Percentiles rank a stretch among this genome's conserved stretches.
Evolutionary conservation across 1,140 invertebrate genomes (phyloP).

Genomic region (Zaprionus nigranus): DNA sequence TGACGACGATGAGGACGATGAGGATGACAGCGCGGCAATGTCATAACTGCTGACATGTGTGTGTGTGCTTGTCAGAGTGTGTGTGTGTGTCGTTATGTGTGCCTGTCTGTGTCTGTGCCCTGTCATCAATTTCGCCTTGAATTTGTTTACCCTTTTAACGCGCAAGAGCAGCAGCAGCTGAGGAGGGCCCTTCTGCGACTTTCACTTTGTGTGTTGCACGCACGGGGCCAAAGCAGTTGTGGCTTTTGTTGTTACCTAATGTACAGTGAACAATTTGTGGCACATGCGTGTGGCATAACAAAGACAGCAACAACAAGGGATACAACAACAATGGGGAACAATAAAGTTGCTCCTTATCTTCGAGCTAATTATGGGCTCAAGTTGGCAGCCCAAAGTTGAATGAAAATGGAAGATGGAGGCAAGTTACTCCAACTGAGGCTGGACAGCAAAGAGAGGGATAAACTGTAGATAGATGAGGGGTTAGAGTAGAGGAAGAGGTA

Average conservation of each 20-base stretch:
- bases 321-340: constrained; percentile 18
- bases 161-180: background rate
- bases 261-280: constrained; percentile 52
- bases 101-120: constrained; percentile 47
- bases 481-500: background rate
- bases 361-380: constrained; percentile 50
- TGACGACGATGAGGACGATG: background rate
- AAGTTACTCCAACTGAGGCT: background rate
- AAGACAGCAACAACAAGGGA: constrained; percentile 18
- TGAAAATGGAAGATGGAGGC: background rate
- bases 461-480: background rate
- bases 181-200: constrained; percentile 26
- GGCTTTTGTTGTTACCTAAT: constrained; percentile 60
- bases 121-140: constrained; percentile 80
- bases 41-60: constrained; percentile 63
- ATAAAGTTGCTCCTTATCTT: constrained; percentile 51
- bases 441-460: background rate
- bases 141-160: constrained; percentile 77
- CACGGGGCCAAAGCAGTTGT: constrained; percentile 4
- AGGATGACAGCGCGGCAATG: constrained; percentile 57
- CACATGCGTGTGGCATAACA: constrained; percentile 40
- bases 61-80: constrained; percentile 25
- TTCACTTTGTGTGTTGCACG: constrained; percentile 36
- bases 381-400: constrained; percentile 4
- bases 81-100: constrained; percentile 33